A percentile compares a stretch with the other conserved stretches of the same genome.
Evolutionary conservation across 2,888 invertebrate genomes (phyloP).

Genomic region (Hylaea fasciaria): DNA sequence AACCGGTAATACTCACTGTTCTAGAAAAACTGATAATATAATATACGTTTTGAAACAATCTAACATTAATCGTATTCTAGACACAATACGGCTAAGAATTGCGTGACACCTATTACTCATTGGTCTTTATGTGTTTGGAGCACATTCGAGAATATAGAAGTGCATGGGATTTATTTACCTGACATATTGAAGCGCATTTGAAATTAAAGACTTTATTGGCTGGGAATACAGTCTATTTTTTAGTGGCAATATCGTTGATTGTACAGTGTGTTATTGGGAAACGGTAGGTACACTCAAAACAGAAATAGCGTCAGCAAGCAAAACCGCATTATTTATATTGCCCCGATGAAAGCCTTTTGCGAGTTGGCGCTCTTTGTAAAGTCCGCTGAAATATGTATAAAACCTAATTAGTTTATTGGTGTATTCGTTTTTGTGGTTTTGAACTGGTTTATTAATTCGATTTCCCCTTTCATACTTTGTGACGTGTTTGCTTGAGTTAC

Average conservation of each 20-base stretch:
- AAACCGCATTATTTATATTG: constrained; percentile 16
- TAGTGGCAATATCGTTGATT: not conserved
- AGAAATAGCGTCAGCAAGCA: constrained; percentile 39
- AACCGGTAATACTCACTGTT: constrained; percentile 52
- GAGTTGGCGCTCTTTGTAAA: constrained; percentile 11
- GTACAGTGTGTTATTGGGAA: constrained; percentile 12
- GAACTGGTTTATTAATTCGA: not conserved
- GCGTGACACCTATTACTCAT: not conserved
- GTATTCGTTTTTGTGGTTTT: constrained; percentile 4
- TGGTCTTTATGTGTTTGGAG: constrained; percentile 7
- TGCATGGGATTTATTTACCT: constrained; percentile 9
- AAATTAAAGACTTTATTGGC: not conserved
- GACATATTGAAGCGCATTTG: not conserved
- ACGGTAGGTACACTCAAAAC: constrained; percentile 11
- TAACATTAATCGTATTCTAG: constrained; percentile 22
- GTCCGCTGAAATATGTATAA: constrained; percentile 8
- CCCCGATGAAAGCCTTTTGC: constrained; percentile 16
- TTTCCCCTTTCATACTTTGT: too few species aligned
- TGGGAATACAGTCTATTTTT: not conserved
- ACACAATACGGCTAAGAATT: constrained; percentile 1
- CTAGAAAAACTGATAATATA: constrained; percentile 52
- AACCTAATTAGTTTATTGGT: not conserved
- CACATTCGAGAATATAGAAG: constrained; percentile 8
- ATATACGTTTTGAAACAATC: not conserved
- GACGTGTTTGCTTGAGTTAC: too few species aligned